Percentiles rank a stretch among this genome's conserved stretches.
Conservation (phyloP, 1,140 invertebrate species). For the Mya arenaria region DNA sequence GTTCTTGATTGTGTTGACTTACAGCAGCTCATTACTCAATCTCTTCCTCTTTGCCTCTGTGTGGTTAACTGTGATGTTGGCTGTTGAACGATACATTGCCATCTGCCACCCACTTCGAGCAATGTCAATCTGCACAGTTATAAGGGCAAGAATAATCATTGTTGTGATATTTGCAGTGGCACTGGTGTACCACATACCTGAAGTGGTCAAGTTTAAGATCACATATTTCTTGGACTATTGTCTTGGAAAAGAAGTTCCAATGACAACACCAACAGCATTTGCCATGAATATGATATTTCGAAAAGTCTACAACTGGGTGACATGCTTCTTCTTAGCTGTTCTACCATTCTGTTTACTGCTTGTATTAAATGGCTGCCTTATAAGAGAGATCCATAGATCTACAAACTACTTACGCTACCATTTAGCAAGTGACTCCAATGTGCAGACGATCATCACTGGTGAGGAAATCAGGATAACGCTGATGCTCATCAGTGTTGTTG, state of each 20-base stretch:
- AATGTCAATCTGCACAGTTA: slow-evolving; percentile 86
- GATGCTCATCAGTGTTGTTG: slow-evolving; percentile 88
- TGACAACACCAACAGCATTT: slow-evolving; percentile 49
- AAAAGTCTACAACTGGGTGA: slow-evolving; percentile 85
- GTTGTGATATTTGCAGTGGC: slow-evolving; percentile 85
- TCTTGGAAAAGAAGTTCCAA: slow-evolving; percentile 2
- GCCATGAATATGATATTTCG: slow-evolving; percentile 83
- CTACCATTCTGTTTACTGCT: slow-evolving; percentile 86
- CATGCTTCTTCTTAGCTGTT: slow-evolving; percentile 84
- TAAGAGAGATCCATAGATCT: slow-evolving; percentile 84
- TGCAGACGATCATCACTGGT: slow-evolving; percentile 83
- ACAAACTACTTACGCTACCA: slow-evolving; percentile 77
- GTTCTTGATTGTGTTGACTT: slow-evolving; percentile 47
- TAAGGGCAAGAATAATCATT: slow-evolving; percentile 84
- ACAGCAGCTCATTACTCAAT: slow-evolving; percentile 66
- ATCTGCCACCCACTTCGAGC: slow-evolving; percentile 87
- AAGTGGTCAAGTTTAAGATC: slow-evolving; percentile 68
- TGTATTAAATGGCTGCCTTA: slow-evolving; percentile 88
- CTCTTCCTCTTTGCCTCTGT: slow-evolving; percentile 83
- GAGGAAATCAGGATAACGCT: slow-evolving; percentile 87
- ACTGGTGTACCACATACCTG: slow-evolving; percentile 82
- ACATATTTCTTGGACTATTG: neutral
- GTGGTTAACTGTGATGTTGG: slow-evolving; percentile 89
- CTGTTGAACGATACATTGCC: slow-evolving; percentile 89
- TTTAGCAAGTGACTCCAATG: slow-evolving; percentile 65